These are phyloP conservation scores for Conomelus anceps DNA, from an alignment of 2,888 invertebrate species.

Conservation along the genomic window DNA sequence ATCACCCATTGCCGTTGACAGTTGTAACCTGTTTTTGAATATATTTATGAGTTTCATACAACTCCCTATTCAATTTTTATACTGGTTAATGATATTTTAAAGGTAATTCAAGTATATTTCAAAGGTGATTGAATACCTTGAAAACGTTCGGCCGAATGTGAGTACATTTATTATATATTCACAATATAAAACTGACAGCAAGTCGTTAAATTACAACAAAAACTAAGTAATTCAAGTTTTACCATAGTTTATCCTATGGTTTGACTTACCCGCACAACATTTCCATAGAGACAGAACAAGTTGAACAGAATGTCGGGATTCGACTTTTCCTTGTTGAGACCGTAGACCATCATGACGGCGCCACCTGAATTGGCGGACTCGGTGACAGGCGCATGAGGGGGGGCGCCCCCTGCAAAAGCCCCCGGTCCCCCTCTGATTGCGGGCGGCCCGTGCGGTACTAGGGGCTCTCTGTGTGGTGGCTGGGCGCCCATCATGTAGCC, in stretches of 20 bases:
- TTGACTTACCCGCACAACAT: conserved; percentile 80
- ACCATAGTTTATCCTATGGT: too few species aligned
- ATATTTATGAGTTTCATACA: not conserved
- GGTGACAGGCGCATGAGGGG: conserved; percentile 42
- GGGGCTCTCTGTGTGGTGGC: not conserved
- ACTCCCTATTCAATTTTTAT: too few species aligned
- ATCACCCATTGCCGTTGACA: too few species aligned
- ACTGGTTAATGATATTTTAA: too few species aligned
- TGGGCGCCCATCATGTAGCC: not conserved
- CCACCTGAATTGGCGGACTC: conserved; percentile 31
- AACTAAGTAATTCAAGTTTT: too few species aligned
- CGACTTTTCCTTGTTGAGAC: conserved; percentile 84
- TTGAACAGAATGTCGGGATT: conserved; percentile 97
- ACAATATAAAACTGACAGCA: too few species aligned
- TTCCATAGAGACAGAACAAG: conserved; percentile 96
- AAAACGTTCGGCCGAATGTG: too few species aligned
- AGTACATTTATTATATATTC: too few species aligned
- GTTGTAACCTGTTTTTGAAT: too few species aligned
- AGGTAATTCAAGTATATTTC: too few species aligned
- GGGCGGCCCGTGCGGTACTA: conserved; percentile 33
- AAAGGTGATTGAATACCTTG: too few species aligned
- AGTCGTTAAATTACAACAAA: too few species aligned
- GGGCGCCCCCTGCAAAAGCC: conserved; percentile 40
- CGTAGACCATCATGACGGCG: conserved; percentile 94
- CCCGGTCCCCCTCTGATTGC: conserved; percentile 43